A percentile compares a stretch with the other conserved stretches of the same genome.
phyloP scores from a whole-genome alignment of 2,888 invertebrate genomes.

The Himalopsyche kuldschensis region DNA sequence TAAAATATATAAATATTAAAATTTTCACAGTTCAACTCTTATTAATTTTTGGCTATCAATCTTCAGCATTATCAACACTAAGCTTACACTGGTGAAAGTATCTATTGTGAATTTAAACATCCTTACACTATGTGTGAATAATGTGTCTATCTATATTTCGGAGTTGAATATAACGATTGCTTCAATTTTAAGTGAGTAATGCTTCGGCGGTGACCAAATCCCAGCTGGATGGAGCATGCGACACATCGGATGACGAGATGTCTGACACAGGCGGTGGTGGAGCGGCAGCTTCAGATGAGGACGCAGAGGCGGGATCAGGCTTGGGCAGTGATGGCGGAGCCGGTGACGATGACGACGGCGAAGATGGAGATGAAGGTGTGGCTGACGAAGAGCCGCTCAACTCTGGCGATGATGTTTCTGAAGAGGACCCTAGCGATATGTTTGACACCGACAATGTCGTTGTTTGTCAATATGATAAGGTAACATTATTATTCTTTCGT shows the following conservation, averaged over 20 bases:
- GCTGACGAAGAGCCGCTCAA: slow-evolving; percentile 87
- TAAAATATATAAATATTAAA: no score
- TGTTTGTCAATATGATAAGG: slow-evolving; percentile 99
- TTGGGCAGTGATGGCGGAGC: slow-evolving; percentile 67
- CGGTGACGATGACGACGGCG: slow-evolving; percentile 64
- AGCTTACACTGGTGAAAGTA: no score
- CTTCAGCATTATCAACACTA: no score
- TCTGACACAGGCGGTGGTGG: slow-evolving; percentile 74
- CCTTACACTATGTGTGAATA: not conserved
- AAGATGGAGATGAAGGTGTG: slow-evolving; percentile 66
- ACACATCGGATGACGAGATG: slow-evolving; percentile 76
- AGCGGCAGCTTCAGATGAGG: slow-evolving; percentile 68
- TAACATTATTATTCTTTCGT: slow-evolving; percentile 47
- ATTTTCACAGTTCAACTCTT: not conserved
- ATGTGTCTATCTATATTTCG: not conserved
- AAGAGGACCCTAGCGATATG: slow-evolving; percentile 90
- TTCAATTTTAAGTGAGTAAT: not conserved
- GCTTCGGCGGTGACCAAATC: slow-evolving; percentile 22
- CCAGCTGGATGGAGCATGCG: slow-evolving; percentile 65
- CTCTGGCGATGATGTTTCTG: slow-evolving; percentile 96
- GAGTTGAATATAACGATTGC: not conserved
- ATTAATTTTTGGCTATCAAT: not conserved
- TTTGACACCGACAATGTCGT: slow-evolving; percentile 99
- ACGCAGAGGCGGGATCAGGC: slow-evolving; percentile 72
- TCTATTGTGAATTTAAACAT: no score